phyloP scores from a whole-genome alignment of 2,113 vertebrate species.

The Alligator mississippiensis region DNA sequence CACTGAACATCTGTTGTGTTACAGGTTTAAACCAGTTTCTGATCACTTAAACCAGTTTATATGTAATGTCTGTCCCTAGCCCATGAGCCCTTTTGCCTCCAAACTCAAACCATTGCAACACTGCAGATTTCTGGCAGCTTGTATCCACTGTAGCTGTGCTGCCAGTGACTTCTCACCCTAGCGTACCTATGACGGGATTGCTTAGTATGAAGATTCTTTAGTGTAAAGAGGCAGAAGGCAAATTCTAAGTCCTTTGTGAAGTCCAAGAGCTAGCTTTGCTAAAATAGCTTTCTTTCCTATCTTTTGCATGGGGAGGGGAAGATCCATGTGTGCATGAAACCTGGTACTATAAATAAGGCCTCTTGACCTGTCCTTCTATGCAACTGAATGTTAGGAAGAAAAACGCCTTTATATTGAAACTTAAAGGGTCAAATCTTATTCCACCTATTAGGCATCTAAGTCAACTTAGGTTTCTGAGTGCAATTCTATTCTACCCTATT shows the following conservation, averaged over 20 bases:
- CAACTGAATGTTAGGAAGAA: background rate
- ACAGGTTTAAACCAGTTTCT: no score
- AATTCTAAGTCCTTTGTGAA: background rate
- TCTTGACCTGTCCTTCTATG: background rate
- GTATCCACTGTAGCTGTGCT: accelerated
- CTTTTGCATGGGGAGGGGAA: background rate
- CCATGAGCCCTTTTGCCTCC: background rate
- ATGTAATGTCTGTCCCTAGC: no score
- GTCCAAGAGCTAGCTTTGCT: background rate
- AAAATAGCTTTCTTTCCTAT: background rate
- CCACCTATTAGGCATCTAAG: no score
- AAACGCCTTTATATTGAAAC: background rate
- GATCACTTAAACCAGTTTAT: no score
- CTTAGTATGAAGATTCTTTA: background rate
- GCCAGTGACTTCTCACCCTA: background rate
- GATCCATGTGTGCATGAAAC: background rate
- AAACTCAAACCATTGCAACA: background rate
- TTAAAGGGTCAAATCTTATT: background rate
- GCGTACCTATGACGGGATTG: background rate
- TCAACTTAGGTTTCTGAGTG: no score
- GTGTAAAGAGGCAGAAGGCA: background rate
- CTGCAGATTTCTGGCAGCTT: background rate
- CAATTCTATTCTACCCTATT: no score
- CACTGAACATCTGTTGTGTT: no score
- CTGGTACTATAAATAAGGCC: background rate